Evolutionary conservation across 2,113 vertebrate species (phyloP).

Genomic region (Carassius auratus): DNA sequence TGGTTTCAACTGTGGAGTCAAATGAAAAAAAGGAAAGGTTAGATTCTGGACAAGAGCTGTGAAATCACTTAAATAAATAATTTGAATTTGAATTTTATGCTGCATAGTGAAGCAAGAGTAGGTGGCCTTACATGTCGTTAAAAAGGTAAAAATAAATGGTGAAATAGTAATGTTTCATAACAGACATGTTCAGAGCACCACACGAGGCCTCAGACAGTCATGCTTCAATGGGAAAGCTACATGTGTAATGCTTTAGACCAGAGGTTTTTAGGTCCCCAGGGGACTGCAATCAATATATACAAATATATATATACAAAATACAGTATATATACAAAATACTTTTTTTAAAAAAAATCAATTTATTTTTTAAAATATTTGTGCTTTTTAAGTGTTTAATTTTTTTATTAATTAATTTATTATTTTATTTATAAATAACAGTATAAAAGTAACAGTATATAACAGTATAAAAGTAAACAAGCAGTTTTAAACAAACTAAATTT

Average conservation of each 20-base stretch:
- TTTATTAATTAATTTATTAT: no score
- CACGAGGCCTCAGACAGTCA: background rate
- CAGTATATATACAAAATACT: no score
- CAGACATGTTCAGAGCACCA: background rate
- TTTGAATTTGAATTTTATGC: background rate
- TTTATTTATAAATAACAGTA: background rate
- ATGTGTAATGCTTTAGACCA: background rate
- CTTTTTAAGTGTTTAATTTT: no score
- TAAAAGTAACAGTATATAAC: background rate
- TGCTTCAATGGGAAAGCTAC: background rate
- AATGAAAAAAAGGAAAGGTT: background rate
- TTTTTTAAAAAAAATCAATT: no score
- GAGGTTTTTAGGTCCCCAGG: background rate
- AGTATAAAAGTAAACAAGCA: background rate
- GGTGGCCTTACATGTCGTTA: slow-evolving; percentile 47
- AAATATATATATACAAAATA: no score
- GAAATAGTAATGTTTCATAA: background rate
- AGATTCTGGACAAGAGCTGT: background rate
- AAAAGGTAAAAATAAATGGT: slow-evolving; percentile 49
- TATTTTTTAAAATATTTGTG: background rate
- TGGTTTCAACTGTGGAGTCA: background rate
- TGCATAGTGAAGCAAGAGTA: slow-evolving; percentile 16
- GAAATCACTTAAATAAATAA: background rate
- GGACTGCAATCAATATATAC: background rate
- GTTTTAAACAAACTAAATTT: background rate